These are phyloP conservation scores for Leptonema lineaticorne DNA, from an alignment of 1,140 invertebrate genomes.

Conservation along the genomic window DNA sequence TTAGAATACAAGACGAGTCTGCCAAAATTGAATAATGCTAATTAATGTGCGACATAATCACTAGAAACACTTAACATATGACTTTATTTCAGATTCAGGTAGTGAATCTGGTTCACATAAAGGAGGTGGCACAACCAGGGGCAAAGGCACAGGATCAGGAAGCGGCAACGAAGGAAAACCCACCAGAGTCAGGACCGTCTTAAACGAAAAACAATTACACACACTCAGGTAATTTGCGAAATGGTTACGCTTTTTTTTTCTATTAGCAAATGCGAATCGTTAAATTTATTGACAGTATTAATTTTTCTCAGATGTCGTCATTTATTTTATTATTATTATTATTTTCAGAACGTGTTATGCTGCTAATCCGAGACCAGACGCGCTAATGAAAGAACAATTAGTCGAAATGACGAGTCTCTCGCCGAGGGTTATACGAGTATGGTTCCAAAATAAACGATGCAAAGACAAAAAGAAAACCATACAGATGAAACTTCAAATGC, in stretches of 20 bases:
- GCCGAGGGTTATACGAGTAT: constrained; percentile 94
- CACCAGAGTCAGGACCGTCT: constrained; percentile 93
- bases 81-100: constrained; percentile 76
- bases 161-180: constrained; percentile 87
- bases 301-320: no score
- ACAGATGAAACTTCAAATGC: constrained; percentile 95
- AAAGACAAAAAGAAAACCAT: constrained; percentile 99
- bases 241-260: background rate
- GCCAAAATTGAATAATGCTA: no score
- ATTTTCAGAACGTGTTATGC: constrained; percentile 82
- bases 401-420: constrained; percentile 98
- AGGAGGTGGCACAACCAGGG: constrained; percentile 64
- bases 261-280: no score
- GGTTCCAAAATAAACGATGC: constrained; percentile 99
- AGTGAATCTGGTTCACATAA: constrained; percentile 83
- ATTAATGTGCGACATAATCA: no score
- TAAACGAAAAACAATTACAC: constrained; percentile 98
- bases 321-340: no score
- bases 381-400: constrained; percentile 98
- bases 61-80: no score
- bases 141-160: constrained; percentile 60
- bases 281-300: no score
- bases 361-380: constrained; percentile 96
- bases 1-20: no score
- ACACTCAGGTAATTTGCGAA: constrained; percentile 68